A percentile compares a stretch with the other conserved stretches of the same genome.
These are phyloP conservation scores for Venusia cambrica DNA, from an alignment of 2,888 invertebrate species.

Conservation along the genomic window DNA sequence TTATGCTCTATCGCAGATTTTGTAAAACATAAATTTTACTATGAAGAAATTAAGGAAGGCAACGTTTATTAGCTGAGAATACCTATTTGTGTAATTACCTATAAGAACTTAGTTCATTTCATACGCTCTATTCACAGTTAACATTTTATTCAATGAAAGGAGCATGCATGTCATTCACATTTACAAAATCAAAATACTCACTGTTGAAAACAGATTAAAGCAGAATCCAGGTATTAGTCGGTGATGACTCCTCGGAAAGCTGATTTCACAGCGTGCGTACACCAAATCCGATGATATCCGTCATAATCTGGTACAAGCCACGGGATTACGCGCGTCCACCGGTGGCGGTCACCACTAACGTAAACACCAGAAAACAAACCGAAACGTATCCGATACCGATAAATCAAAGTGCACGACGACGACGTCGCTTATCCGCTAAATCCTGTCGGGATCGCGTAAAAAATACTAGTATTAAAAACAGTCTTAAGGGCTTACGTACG, in stretches of 20 bases:
- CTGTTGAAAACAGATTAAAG: conserved; percentile 37
- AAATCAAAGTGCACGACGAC: conserved; percentile 79
- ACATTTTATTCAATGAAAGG: background rate
- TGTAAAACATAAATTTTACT: too few relatives aligned
- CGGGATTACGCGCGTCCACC: conserved; percentile 69
- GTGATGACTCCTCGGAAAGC: conserved; percentile 48
- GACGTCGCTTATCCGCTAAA: conserved; percentile 78
- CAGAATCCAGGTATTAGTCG: conserved; percentile 25
- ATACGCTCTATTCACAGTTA: background rate
- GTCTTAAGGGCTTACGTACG: conserved; percentile 86
- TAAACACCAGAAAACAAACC: conserved; percentile 76
- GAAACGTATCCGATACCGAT: conserved; percentile 75
- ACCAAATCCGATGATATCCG: conserved; percentile 73
- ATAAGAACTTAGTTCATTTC: too few relatives aligned
- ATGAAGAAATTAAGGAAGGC: too few relatives aligned
- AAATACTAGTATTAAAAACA: conserved; percentile 87
- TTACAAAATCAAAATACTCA: conserved; percentile 46
- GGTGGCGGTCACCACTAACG: conserved; percentile 74
- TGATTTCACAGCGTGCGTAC: conserved; percentile 60
- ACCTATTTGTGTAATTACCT: too few relatives aligned
- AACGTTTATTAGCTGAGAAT: too few relatives aligned
- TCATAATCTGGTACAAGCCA: conserved; percentile 76
- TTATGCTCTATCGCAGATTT: too few relatives aligned
- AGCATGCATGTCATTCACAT: conserved; percentile 9
- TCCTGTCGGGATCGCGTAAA: conserved; percentile 81